Evolutionary conservation across 2,113 vertebrate species (phyloP), one percentile per base, ranked within the genome.

Genomic region (Poeciliopsis retropinna): DNA sequence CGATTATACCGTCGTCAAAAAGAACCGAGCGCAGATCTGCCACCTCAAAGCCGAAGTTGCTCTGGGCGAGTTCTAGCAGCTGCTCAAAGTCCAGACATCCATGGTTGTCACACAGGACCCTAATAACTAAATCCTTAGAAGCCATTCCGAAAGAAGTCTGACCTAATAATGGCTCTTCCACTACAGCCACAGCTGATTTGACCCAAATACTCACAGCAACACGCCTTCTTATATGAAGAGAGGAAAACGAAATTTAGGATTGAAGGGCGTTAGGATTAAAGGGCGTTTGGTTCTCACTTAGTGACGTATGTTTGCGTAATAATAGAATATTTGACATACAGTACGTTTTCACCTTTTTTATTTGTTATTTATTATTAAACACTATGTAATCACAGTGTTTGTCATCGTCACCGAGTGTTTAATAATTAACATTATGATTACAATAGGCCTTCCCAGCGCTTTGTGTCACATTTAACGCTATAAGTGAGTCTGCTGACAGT

Each of bases 31-130:
- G 72, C 7, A 94, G 75, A 0, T 87, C 28, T 0, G 67, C 3
- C 0, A 84, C 70, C 0, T 64, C 67, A 0, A 87, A 85, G 0
- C 79, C 77, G 30, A 85, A 83, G 3, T 37, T 27, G 25, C 22
- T 60, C n/a, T 77, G 62, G 0, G 41, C 15, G 1, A 95, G 13
- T 22, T 29, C 62, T 0, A 87, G 30, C 47, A 95, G 78, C 1
- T 22, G 41, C 47, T 13, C 8, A 63, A 85, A 91, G 17, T 88
- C 85, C 76, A 93, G 32, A 79, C 91, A 73, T 0, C 94, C 94
- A 17, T 80, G 71, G 60, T 94, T 71, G 62, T 89, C 83, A 68
- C 94, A 94, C 27, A 94, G 67, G 15, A 70, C 80, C 73, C 60
- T 37, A 0, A 44, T 63, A 25, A 93, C 72, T 3, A 63, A 85